Percentiles rank a stretch among this genome's conserved stretches.
Evolutionary conservation across 2,888 invertebrate species (phyloP).

Genomic region (Xestia rhomboidea): DNA sequence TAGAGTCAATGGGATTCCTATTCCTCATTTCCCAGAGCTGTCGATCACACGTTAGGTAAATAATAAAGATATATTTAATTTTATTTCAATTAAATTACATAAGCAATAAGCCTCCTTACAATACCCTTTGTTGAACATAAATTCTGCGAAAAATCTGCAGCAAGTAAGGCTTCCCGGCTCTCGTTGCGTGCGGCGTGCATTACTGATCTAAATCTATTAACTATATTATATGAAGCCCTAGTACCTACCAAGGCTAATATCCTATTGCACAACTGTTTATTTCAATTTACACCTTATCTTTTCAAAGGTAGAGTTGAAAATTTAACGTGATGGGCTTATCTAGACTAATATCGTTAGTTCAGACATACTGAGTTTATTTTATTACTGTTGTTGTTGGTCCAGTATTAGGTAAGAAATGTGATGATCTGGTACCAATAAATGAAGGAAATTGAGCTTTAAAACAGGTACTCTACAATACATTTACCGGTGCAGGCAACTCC

Average conservation of each 20-base stretch:
- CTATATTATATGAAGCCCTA: slow-evolving; percentile 64
- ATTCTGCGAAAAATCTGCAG: slow-evolving; percentile 60
- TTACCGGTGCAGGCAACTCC: background rate
- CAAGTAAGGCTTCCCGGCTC: slow-evolving; percentile 50
- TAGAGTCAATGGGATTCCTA: too few species aligned
- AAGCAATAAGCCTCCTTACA: background rate
- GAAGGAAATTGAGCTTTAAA: background rate
- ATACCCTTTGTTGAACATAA: slow-evolving; percentile 25
- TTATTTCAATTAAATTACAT: slow-evolving; percentile 41
- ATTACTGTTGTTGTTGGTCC: slow-evolving; percentile 2
- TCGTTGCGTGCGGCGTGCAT: slow-evolving; percentile 44
- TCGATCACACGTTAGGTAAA: background rate
- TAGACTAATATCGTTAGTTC: slow-evolving; percentile 39
- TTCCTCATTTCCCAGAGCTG: too few species aligned
- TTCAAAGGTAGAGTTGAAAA: slow-evolving; percentile 15
- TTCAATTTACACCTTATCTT: slow-evolving; percentile 23
- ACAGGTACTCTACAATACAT: too few species aligned
- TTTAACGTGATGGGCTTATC: background rate
- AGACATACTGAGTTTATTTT: slow-evolving; percentile 6
- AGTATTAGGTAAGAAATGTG: background rate
- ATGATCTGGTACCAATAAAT: background rate
- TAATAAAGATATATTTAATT: slow-evolving; percentile 9
- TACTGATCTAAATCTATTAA: slow-evolving; percentile 64
- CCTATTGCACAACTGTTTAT: slow-evolving; percentile 6
- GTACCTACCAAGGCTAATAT: slow-evolving; percentile 21